phyloP scores from a whole-genome alignment of 1,140 invertebrate genomes.

The Melitaea cinxia region DNA sequence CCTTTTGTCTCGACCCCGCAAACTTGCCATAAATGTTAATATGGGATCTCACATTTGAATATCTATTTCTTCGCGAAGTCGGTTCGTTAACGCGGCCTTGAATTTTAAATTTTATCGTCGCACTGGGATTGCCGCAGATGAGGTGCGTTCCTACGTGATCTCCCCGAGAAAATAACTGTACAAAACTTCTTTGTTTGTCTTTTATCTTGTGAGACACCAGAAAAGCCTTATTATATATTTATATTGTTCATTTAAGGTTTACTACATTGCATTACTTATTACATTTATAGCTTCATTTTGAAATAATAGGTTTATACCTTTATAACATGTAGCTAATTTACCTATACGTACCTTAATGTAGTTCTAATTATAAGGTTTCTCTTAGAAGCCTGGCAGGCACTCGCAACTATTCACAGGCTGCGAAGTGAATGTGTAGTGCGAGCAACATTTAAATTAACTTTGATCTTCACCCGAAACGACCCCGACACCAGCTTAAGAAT shows the following conservation, averaged over 20 bases:
- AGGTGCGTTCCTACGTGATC: slow-evolving; percentile 77
- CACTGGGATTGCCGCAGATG: slow-evolving; percentile 69
- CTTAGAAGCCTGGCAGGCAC: neutral
- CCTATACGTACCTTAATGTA: slow-evolving; percentile 2
- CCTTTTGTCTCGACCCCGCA: slow-evolving; percentile 75
- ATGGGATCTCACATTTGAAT: slow-evolving; percentile 81
- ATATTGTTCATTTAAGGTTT: neutral
- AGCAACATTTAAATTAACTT: slow-evolving; percentile 13
- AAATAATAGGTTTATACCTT: neutral
- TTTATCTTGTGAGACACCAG: slow-evolving; percentile 27
- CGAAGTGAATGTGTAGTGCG: neutral
- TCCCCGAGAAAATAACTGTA: slow-evolving; percentile 70
- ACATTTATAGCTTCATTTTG: neutral
- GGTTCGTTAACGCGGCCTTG: slow-evolving; percentile 81
- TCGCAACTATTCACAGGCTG: slow-evolving; percentile 1
- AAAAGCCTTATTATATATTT: slow-evolving; percentile 15
- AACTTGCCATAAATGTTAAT: slow-evolving; percentile 82
- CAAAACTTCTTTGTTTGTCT: slow-evolving; percentile 45
- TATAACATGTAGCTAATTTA: neutral
- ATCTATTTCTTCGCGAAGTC: slow-evolving; percentile 81
- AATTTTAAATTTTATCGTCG: slow-evolving; percentile 81
- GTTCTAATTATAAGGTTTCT: slow-evolving; percentile 9
- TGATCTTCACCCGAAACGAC: slow-evolving; percentile 2
- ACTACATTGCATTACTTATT: neutral
- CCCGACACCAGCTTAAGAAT: slow-evolving; percentile 4